A percentile compares a stretch with the other conserved stretches of the same genome.
Conservation (phyloP, 2,113 vertebrate species). For the Seriola rivoliana region DNA sequence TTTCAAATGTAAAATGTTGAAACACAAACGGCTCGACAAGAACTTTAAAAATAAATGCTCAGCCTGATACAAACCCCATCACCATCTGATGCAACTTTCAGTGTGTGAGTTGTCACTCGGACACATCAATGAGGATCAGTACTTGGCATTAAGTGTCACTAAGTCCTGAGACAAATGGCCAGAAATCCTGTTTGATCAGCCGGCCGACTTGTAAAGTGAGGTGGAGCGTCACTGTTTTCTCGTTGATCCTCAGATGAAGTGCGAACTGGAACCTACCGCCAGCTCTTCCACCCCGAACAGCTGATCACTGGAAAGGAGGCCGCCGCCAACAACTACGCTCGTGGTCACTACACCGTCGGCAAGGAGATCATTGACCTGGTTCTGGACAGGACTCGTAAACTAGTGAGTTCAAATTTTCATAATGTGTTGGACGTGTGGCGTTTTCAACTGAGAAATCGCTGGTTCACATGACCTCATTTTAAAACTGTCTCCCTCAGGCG, state of each 20-base stretch:
- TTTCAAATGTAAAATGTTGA: too few relatives aligned
- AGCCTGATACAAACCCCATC: too few relatives aligned
- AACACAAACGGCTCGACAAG: too few relatives aligned
- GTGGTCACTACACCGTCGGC: constrained; percentile 83
- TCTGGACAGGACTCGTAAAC: constrained; percentile 80
- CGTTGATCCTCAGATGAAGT: constrained; percentile 81
- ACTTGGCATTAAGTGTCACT: too few relatives aligned
- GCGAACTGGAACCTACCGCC: constrained; percentile 87
- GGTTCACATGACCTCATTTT: background rate
- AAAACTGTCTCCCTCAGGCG: constrained; percentile 61
- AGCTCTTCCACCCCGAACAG: constrained; percentile 90
- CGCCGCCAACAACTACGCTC: constrained; percentile 91
- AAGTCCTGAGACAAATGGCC: too few relatives aligned
- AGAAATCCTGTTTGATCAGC: too few relatives aligned
- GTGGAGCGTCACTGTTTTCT: background rate
- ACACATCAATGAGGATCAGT: too few relatives aligned
- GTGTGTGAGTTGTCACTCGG: too few relatives aligned
- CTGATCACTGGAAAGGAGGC: constrained; percentile 91
- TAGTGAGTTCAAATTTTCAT: constrained; percentile 55
- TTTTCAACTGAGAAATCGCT: too few relatives aligned
- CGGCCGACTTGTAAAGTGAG: too few relatives aligned
- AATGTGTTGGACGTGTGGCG: background rate
- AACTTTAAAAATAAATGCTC: too few relatives aligned
- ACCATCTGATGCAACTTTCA: too few relatives aligned
- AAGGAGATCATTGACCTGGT: constrained; percentile 83